Percentiles rank a stretch among this genome's conserved stretches.
Evolutionary conservation across 1,140 invertebrate genomes (phyloP).

Genomic region (Drosophila ficusphila): DNA sequence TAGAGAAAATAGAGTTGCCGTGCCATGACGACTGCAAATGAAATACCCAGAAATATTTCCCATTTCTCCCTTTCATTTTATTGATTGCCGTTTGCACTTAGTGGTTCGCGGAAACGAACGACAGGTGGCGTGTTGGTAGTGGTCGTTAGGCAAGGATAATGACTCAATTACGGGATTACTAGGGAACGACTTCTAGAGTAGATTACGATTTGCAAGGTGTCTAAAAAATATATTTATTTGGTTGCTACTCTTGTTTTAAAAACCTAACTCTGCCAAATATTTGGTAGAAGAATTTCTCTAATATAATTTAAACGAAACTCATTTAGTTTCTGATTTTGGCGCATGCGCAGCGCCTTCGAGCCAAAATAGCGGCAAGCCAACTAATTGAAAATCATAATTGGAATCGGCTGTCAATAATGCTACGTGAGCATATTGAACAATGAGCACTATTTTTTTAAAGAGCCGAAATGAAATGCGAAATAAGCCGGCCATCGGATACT

Average conservation of each 20-base stretch:
- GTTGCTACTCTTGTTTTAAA: too few species aligned
- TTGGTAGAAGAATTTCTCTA: too few species aligned
- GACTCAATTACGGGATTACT: too few species aligned
- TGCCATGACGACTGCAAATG: constrained; percentile 36
- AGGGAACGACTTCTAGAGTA: too few species aligned
- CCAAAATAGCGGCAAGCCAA: constrained; percentile 9
- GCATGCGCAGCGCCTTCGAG: constrained; percentile 55
- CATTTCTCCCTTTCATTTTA: background rate
- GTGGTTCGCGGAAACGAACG: background rate
- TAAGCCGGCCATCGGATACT: constrained; percentile 1
- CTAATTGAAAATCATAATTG: constrained; percentile 9
- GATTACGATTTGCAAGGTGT: too few species aligned
- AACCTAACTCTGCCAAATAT: too few species aligned
- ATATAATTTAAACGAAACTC: too few species aligned
- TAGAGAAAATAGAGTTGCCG: constrained; percentile 4
- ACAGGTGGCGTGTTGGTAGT: constrained; percentile 34
- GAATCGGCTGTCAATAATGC: constrained; percentile 22
- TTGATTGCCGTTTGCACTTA: constrained; percentile 18
- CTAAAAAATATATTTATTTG: too few species aligned
- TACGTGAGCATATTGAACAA: constrained; percentile 20
- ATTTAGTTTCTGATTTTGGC: constrained; percentile 24
- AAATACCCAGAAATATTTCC: background rate
- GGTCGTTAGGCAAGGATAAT: background rate
- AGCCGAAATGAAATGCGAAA: background rate
- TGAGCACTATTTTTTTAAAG: constrained; percentile 1